These are phyloP conservation scores for Lordiphosa fenestrarum DNA, from an alignment of 2,888 invertebrate species.

Conservation along the genomic window DNA sequence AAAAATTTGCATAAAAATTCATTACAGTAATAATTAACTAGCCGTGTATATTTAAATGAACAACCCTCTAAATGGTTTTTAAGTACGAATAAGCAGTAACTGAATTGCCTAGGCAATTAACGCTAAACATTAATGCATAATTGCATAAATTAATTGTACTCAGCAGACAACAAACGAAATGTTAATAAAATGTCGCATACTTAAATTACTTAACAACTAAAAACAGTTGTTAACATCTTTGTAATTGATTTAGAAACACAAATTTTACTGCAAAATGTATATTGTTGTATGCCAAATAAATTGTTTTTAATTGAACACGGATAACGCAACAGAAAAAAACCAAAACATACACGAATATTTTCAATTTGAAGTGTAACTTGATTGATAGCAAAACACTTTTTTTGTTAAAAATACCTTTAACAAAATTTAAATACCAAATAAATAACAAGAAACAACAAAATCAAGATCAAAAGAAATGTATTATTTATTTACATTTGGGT, in stretches of 20 bases:
- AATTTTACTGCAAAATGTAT: constrained; percentile 1
- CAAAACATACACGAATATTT: constrained; percentile 8
- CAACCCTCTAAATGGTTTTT: constrained; percentile 28
- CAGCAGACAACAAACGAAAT: constrained; percentile 5
- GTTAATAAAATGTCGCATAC: constrained; percentile 2
- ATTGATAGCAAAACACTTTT: constrained; percentile 20
- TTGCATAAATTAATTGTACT: constrained; percentile 7
- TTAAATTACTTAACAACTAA: neutral
- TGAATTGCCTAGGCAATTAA: constrained; percentile 18
- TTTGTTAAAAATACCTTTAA: constrained; percentile 37
- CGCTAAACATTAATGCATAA: constrained; percentile 4
- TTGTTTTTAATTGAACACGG: neutral
- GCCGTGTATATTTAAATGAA: constrained; percentile 24
- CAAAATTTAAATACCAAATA: constrained; percentile 32
- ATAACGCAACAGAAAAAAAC: constrained; percentile 1
- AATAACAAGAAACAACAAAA: constrained; percentile 8
- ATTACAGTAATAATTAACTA: constrained; percentile 34
- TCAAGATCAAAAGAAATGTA: constrained; percentile 22
- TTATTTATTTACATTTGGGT: too few species aligned
- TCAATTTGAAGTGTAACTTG: constrained; percentile 47
- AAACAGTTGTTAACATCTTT: neutral
- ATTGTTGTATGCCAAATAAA: constrained; percentile 1
- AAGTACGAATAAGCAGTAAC: constrained; percentile 20
- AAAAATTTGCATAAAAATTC: constrained; percentile 28
- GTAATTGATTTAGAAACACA: constrained; percentile 1